Conservation (phyloP, 2,113 vertebrate species). For the Clupea harengus region DNA sequence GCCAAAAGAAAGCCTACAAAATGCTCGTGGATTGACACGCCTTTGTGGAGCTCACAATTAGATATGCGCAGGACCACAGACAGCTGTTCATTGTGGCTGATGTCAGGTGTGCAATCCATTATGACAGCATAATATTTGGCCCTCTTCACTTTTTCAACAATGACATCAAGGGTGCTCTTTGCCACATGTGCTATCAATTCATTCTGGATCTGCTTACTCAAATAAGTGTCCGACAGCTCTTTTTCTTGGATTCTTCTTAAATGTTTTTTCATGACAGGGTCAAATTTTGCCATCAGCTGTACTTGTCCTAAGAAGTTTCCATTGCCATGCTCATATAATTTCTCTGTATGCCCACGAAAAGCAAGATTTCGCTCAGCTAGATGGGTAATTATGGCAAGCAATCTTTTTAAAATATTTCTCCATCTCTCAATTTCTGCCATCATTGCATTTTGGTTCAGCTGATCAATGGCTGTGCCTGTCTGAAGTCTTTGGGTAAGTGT, state of each 20-base stretch:
- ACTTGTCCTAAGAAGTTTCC: constrained; percentile 44
- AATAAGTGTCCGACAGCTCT: constrained; percentile 36
- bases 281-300: constrained; percentile 43
- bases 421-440: constrained; percentile 30
- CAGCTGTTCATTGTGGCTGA: no score
- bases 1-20: no score
- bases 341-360: constrained; percentile 25
- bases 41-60: no score
- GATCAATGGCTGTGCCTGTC: constrained; percentile 18
- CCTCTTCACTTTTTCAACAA: no score
- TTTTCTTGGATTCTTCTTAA: no score
- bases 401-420: constrained; percentile 21
- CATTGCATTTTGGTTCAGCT: constrained; percentile 21
- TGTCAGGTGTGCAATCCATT: no score
- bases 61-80: no score
- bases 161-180: no score
- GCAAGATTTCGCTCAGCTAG: constrained; percentile 38
- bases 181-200: no score
- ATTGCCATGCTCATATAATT: constrained; percentile 34
- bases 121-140: no score
- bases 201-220: no score
- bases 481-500: not conserved
- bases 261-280: constrained; percentile 32
- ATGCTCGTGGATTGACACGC: no score
- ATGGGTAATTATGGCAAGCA: constrained; percentile 37